Conservation (phyloP, 2,888 invertebrate species). For the Euphydryas editha region DNA sequence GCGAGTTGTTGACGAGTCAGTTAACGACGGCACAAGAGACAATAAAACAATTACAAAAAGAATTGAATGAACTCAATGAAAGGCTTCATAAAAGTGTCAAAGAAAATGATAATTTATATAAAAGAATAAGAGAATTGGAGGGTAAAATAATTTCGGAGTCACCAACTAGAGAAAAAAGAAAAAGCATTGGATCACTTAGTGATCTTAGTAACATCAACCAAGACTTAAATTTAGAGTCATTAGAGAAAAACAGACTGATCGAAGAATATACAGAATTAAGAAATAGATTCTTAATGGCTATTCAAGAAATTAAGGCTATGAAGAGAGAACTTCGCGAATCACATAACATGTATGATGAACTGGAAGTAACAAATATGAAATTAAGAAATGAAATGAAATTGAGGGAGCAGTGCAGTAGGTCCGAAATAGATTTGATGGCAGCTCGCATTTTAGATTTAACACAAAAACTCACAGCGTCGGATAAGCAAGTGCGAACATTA, state of each 20-base stretch:
- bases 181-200: constrained; percentile 90
- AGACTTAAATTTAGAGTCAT: constrained; percentile 88
- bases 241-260: constrained; percentile 90
- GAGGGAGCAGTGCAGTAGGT: constrained; percentile 85
- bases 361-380: constrained; percentile 91
- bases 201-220: constrained; percentile 91
- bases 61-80: constrained; percentile 87
- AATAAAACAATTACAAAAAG: constrained; percentile 87
- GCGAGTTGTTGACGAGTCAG: constrained; percentile 86
- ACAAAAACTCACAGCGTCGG: constrained; percentile 90
- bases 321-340: constrained; percentile 91
- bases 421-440: constrained; percentile 91
- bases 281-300: constrained; percentile 91
- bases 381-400: constrained; percentile 88
- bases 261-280: constrained; percentile 92
- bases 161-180: constrained; percentile 83
- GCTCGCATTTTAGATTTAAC: constrained; percentile 93
- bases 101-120: constrained; percentile 90
- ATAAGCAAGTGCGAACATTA: constrained; percentile 90
- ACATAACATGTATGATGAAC: constrained; percentile 90
- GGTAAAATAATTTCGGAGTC: constrained; percentile 80
- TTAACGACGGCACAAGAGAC: constrained; percentile 86
- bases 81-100: constrained; percentile 87
- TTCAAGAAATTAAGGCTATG: constrained; percentile 92
- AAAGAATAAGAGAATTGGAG: constrained; percentile 89